Percentiles rank a stretch among this genome's conserved stretches.
phyloP scores from a whole-genome alignment of 1,140 invertebrate genomes.

The Lepidurus arcticus region DNA sequence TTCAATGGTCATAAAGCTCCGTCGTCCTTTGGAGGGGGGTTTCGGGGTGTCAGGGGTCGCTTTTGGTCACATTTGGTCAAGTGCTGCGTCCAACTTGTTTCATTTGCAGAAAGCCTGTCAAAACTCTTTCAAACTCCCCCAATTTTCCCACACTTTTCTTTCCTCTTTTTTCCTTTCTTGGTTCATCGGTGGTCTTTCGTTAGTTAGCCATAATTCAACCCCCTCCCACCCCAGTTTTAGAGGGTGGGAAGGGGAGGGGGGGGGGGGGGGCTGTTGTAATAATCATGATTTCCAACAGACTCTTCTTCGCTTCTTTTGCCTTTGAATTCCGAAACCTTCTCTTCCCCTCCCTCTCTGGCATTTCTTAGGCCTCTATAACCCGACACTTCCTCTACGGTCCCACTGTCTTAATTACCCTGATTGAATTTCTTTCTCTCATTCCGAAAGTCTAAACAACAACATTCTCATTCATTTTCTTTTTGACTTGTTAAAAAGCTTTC shows the following conservation, averaged over 20 bases:
- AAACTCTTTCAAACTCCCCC: conserved; percentile 7
- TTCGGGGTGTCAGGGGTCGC: not conserved
- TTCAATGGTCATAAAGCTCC: not conserved
- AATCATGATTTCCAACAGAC: too few species aligned
- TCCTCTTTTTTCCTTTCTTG: not conserved
- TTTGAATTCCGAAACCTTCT: too few species aligned
- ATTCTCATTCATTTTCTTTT: not conserved
- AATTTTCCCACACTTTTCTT: conserved; percentile 5
- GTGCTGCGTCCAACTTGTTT: not conserved
- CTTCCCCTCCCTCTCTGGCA: not conserved
- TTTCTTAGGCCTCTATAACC: conserved; percentile 15
- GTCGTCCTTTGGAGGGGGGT: not conserved
- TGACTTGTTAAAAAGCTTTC: not conserved
- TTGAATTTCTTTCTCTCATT: conserved; percentile 4
- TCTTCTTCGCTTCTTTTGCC: too few species aligned
- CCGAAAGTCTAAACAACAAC: not conserved
- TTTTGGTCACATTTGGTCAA: conserved; percentile 3
- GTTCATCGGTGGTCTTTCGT: not conserved
- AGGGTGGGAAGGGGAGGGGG: not conserved
- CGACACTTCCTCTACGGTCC: not conserved
- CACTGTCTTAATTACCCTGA: not conserved
- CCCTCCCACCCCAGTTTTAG: not conserved
- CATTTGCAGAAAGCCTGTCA: conserved; percentile 2
- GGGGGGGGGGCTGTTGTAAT: too few species aligned
- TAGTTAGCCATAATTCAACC: not conserved